Base-by-base conservation (phyloP, 1,140 invertebrate genomes). In the Calliphora vicina region DNA sequence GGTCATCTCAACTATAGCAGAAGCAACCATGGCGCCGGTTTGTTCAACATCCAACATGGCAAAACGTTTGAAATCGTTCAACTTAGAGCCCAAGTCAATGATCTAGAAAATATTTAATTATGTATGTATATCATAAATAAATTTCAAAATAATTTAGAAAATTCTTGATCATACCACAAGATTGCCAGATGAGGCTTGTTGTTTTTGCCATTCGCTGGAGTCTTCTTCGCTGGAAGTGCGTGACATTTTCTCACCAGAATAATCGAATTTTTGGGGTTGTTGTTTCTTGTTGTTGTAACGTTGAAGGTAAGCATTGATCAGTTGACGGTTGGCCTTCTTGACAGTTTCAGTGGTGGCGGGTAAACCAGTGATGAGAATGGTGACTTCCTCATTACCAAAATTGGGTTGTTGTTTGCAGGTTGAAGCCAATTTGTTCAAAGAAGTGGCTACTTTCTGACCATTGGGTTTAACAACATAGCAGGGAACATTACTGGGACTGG, bases 321-420 rank as follows among this genome's bases (percentile, higher is more conserved):
- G 67, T 71, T 89, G 87, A 29, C 83, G 84, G 80, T 83, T 89
- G 27, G 88, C 87, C 83, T 90, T 89, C 67, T 83, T 83, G 9
- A 86, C 86, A 10, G 87, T 78, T 50, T 61, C 27, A 81, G 80
- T 81, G 74, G 9, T 81, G 42, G 86, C 82, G 71, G 87, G 86
- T 82, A 89, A 78, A 57, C 88, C 88, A 67, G 87, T 85, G 26
- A 90, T 87, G 87, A 87, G 88, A 27, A 90, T 87, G 84, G 88
- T 90, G 0, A 90, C 87, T 83, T 90, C 88, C 8, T 89, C 87
- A 61, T 88, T 82, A 67, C 87, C 88, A 73, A 90, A 90, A 29
- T 85, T 85, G 13, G 84, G 23, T 74, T 89, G 86, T 27, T 87
- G 85, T 72, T 88, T 86, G 13, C 85, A 85, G 1, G 84, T 85